A percentile compares a stretch with the other conserved stretches of the same genome.
These are phyloP conservation scores for Amiota mariae DNA, from an alignment of 2,888 invertebrate species.

Conservation along the genomic window DNA sequence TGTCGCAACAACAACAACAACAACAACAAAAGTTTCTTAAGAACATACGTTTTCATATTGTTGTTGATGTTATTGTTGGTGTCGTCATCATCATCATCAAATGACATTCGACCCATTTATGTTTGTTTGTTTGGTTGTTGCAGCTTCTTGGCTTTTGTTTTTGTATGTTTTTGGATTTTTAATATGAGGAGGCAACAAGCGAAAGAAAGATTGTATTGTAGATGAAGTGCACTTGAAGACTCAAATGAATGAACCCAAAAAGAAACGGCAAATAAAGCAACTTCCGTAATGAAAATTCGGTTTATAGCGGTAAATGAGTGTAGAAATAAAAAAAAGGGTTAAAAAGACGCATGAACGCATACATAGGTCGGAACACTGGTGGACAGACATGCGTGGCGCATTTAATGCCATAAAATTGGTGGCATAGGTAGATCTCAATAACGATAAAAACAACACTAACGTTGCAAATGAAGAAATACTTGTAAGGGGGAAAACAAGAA, in stretches of 20 bases:
- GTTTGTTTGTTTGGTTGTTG: constrained; percentile 3
- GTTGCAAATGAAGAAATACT: too few relatives aligned
- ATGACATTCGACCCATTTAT: constrained; percentile 18
- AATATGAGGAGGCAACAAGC: constrained; percentile 22
- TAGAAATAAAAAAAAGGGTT: constrained; percentile 39
- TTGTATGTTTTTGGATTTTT: constrained; percentile 18
- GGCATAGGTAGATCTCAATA: not conserved
- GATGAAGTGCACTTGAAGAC: constrained; percentile 56
- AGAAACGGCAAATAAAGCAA: constrained; percentile 40
- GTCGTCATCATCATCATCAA: too few relatives aligned
- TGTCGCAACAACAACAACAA: constrained; percentile 31
- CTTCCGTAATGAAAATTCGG: constrained; percentile 62
- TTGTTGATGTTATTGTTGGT: too few relatives aligned
- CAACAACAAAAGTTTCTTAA: constrained; percentile 9
- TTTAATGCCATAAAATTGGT: not conserved
- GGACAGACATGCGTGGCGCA: constrained; percentile 17
- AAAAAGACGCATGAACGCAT: constrained; percentile 50
- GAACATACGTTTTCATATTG: too few relatives aligned
- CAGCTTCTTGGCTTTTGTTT: constrained; percentile 23
- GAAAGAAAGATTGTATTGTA: constrained; percentile 32
- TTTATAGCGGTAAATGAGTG: constrained; percentile 65
- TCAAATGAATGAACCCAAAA: not conserved
- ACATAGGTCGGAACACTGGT: constrained; percentile 32
- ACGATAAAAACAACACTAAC: too few relatives aligned
- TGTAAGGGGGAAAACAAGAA: too few relatives aligned